These are phyloP conservation scores for Melanostigma gelatinosum DNA, from an alignment of 2,113 vertebrate species.

Conservation along the genomic window DNA sequence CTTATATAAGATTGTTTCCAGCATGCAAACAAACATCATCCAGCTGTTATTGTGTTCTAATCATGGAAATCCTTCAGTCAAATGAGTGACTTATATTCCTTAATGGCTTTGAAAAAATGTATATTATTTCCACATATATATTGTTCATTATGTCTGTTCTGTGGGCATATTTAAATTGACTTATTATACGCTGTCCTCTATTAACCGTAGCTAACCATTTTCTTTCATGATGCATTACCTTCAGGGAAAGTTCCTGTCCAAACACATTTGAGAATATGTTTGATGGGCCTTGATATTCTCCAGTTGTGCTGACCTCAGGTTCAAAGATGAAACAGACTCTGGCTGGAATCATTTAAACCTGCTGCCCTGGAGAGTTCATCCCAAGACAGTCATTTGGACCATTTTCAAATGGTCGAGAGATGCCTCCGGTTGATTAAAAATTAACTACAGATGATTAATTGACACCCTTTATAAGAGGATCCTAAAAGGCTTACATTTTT, in stretches of 20 bases:
- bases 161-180: slow-evolving; percentile 1
- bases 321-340: slow-evolving; percentile 64
- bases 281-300: slow-evolving; percentile 33
- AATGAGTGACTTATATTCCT: slow-evolving; percentile 1
- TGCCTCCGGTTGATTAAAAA: slow-evolving; percentile 65
- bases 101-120: slow-evolving; percentile 9
- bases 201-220: slow-evolving; percentile 39
- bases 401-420: slow-evolving; percentile 67
- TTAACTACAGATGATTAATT: slow-evolving; percentile 71
- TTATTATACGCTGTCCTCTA: slow-evolving; percentile 10
- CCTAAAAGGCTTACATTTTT: slow-evolving; percentile 45
- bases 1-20: neutral
- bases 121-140: slow-evolving; percentile 5
- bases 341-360: slow-evolving; percentile 50
- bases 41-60: neutral
- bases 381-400: slow-evolving; percentile 64
- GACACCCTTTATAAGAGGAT: slow-evolving; percentile 53
- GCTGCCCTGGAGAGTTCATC: slow-evolving; percentile 49
- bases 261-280: slow-evolving; percentile 26
- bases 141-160: neutral
- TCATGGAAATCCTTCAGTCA: neutral
- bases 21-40: neutral
- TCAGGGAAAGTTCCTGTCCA: slow-evolving; percentile 16
- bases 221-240: slow-evolving; percentile 34
- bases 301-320: slow-evolving; percentile 53